Evolutionary conservation across 1,140 invertebrate species (phyloP), one percentile per base, ranked within the genome.

Genomic region (Reticulitermes speratus): DNA sequence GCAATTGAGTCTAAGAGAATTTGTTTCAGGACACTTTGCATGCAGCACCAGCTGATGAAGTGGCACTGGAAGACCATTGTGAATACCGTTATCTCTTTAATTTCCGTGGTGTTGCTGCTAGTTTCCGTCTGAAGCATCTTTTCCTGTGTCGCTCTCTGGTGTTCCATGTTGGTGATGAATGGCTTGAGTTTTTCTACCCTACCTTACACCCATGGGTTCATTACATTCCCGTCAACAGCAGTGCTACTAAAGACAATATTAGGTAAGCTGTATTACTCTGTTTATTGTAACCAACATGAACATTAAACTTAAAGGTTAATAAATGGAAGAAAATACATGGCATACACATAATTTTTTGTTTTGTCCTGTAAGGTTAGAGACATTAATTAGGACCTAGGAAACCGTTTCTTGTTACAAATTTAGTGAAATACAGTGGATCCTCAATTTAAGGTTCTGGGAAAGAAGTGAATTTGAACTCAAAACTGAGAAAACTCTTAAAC

Each of bases 61-160:
- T 98, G 1, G 94, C 95, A 38, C 94, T 99, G 87, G 97, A 98
- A 92, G 94, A 97, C 81, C 98, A 99, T 91, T 99, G 98, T 91
- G 93, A 95, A 90, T 98, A 96, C 90, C 98, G 98, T 91, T 99
- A 98, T 92, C 92, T 99, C 84, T 99, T 99, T 89, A 99, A 99
- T 92, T 99, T 97, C 90, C 93, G 98, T 87, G 98, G 98, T 38
- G 98, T 99, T 0, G 98, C 98, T 25, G 98, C 98, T 44, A 99
- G 97, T 90, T 99, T 99, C 91, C 93, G 98, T n/a, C 95, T 98
- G 48, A 99, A 99, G 89, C 98, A 99, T 92, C 93, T 99, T 45
- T 98, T 99, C 90, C 91, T 99, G 0, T 99, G 98, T 90, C 94
- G 95, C 88, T 98, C 97, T 0, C 90, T 99, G n/a, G 97, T 99